A percentile compares a stretch with the other conserved stretches of the same genome.
Conservation (phyloP, 2,797 vertebrate species). For the Uromys caudimaculatus region DNA sequence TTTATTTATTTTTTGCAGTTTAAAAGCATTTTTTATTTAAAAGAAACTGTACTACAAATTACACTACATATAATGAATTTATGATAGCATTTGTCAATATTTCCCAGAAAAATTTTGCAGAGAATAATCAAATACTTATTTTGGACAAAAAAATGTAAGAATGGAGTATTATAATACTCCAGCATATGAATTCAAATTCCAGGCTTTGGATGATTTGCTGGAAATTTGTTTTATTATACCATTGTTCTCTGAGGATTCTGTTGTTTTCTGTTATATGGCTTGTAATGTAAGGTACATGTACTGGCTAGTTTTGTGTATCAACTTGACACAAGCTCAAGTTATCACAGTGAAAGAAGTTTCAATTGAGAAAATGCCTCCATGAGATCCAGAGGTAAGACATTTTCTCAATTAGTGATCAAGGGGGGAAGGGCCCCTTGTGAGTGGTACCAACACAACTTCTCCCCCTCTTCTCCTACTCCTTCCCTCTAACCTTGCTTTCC, state of each 20-base stretch:
- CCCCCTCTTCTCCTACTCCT: no score
- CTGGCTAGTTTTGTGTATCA: no score
- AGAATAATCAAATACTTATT: slow-evolving; percentile 19
- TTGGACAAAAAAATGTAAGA: slow-evolving; percentile 18
- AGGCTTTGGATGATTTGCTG: background rate
- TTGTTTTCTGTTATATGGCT: slow-evolving; percentile 52
- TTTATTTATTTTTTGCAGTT: no score
- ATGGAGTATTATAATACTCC: slow-evolving; percentile 14
- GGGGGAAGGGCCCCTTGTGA: no score
- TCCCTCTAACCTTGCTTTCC: no score
- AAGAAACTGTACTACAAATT: slow-evolving; percentile 37
- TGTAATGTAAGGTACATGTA: slow-evolving; percentile 69
- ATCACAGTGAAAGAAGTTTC: no score
- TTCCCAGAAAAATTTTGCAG: slow-evolving; percentile 44
- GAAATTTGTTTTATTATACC: slow-evolving; percentile 64
- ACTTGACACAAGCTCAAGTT: no score
- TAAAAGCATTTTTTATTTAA: slow-evolving; percentile 14
- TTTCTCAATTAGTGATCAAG: no score
- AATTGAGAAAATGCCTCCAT: no score
- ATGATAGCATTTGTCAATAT: slow-evolving; percentile 45
- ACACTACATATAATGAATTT: slow-evolving; percentile 50
- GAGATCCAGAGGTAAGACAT: no score
- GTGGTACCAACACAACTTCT: no score
- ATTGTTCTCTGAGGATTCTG: slow-evolving; percentile 58
- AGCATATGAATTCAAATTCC: background rate